Conservation (phyloP, 2,113 vertebrate species). For the Syrmaticus mikado region DNA sequence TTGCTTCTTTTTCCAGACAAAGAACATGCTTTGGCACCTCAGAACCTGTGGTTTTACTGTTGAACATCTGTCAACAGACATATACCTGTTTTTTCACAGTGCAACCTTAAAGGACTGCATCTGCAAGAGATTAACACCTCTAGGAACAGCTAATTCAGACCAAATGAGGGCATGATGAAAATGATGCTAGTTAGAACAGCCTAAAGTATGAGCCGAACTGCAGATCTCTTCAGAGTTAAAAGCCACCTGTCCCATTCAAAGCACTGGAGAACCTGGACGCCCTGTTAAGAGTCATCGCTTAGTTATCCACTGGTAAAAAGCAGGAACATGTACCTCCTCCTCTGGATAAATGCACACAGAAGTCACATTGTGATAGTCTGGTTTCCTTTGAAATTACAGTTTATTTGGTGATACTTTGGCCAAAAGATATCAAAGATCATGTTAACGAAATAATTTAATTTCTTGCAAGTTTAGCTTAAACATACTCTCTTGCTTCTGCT, state of each 20-base stretch:
- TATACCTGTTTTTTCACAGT: not conserved
- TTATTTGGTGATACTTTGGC: not conserved
- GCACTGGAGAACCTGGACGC: not conserved
- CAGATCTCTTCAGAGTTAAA: not conserved
- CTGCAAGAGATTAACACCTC: slow-evolving; percentile 10
- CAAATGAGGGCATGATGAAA: not conserved
- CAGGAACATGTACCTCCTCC: not conserved
- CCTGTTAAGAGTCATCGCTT: not conserved
- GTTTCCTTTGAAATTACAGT: not conserved
- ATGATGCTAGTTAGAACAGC: not conserved
- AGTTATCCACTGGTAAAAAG: not conserved
- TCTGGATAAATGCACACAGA: not conserved
- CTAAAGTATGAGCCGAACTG: not conserved
- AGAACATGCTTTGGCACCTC: not conserved
- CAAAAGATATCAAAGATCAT: not conserved
- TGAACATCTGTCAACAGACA: not conserved
- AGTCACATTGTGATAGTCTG: not conserved
- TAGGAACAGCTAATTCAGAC: not conserved
- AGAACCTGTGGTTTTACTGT: not conserved
- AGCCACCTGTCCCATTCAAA: not conserved
- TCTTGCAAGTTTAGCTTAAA: not conserved
- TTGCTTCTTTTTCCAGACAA: not conserved
- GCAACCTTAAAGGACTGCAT: not conserved
- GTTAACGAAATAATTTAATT: not conserved
- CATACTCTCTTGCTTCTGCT: not conserved